Evolutionary conservation across 2,797 vertebrate genomes (phyloP), one percentile per base, ranked within the genome.

Genomic region (Danio choprae): DNA sequence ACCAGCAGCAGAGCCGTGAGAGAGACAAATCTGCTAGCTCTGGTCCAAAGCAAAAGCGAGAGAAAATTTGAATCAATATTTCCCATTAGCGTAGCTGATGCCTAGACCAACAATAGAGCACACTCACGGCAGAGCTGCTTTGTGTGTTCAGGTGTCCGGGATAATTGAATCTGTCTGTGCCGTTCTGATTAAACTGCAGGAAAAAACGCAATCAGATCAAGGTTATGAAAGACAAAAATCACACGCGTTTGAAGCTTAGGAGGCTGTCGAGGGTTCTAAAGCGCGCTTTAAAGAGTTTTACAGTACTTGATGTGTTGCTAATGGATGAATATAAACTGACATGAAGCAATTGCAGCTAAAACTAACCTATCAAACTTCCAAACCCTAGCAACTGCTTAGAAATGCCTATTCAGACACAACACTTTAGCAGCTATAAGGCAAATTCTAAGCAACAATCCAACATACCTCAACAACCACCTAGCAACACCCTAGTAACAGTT

Each of bases 91-190:
- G 87, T 91, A 85, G 79, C 87, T 87, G 87, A 90, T 89, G 90
- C 91, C 88, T 90, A 87, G 87, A 91, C 87, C 88, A 92, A 93
- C 91, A 93, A 91, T 89, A 89, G 87, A 60, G 65, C 18, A 10
- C 6, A 73, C 68, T 84, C 89, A 40, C 15, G 18, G 83, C 77
- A 85, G 89, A 90, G 90, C 87, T 82, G 80, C 87, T 89, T 91
- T 93, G 92, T 93, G 91, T 92, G 90, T 91, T 93, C 90, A 93
- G 92, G 90, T 92, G 91, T 89, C 87, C 63, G 83, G 78, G 75
- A 88, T 93, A 92, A 93, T 93, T 92, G 90, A 92, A 92, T 92
- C 85, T 92, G 89, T 91, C 89, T 81, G 90, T 89, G 89, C 87
- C 86, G 75, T 85, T 91, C 87, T 92, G 91, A 93, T 92, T 92